Percentiles rank a stretch among this genome's conserved stretches.
Conservation (phyloP, 2,797 vertebrate species). For the Rhynchotus rufescens region DNA sequence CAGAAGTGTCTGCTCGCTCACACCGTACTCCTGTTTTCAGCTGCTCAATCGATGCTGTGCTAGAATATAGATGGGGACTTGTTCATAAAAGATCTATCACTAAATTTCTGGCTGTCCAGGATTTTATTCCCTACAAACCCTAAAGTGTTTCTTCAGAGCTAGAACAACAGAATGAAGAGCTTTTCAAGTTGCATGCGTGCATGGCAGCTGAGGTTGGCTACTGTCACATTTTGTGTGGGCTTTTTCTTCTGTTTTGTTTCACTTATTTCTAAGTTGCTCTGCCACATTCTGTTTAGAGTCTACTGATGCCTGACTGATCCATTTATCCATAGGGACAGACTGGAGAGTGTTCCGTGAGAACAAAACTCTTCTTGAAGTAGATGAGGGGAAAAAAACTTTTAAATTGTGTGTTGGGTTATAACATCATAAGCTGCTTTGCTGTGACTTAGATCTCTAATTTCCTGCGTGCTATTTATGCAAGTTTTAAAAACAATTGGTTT, state of each 20-base stretch:
- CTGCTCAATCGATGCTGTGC: neutral
- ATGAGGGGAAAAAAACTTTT: constrained; percentile 1
- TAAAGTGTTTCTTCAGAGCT: constrained; percentile 26
- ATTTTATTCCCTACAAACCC: constrained; percentile 40
- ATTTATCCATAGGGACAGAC: neutral
- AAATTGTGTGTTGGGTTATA: constrained; percentile 55
- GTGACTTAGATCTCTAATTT: constrained; percentile 27
- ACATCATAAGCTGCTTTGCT: constrained; percentile 17
- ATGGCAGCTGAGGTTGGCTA: neutral
- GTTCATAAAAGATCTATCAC: constrained; percentile 18
- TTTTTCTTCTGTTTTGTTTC: neutral
- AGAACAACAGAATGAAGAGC: constrained; percentile 9
- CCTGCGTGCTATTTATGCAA: constrained; percentile 25
- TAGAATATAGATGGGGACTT: neutral
- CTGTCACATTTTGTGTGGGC: neutral
- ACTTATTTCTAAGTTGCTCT: neutral
- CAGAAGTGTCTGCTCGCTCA: neutral
- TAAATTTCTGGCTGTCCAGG: constrained; percentile 37
- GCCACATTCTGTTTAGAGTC: constrained; percentile 15
- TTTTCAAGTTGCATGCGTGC: neutral
- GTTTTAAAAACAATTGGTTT: constrained; percentile 46
- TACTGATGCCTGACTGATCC: constrained; percentile 8
- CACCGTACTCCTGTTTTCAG: neutral
- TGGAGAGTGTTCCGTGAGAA: constrained; percentile 9
- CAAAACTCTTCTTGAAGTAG: neutral